Conservation (phyloP, 2,797 vertebrate species). For the Florisuga fusca region DNA sequence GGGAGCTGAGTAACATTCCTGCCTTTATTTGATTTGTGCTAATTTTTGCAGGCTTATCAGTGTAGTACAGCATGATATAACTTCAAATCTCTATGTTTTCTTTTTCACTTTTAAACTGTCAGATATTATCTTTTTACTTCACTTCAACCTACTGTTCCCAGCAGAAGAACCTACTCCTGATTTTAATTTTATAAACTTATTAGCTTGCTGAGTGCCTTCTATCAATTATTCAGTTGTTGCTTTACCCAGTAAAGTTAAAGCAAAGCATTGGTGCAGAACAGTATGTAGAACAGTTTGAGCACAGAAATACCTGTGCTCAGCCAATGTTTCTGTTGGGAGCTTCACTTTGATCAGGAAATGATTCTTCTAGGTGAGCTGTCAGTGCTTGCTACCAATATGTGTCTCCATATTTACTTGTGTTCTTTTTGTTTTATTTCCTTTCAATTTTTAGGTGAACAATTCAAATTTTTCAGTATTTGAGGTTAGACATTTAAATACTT, state of each 20-base stretch:
- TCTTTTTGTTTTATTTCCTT: background rate
- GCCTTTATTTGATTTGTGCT: background rate
- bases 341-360: background rate
- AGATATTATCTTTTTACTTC: conserved; percentile 27
- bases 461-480: background rate
- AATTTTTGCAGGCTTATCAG: conserved; percentile 52
- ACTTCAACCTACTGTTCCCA: background rate
- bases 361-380: background rate
- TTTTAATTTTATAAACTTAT: conserved; percentile 18
- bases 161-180: background rate
- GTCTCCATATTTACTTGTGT: background rate
- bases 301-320: background rate
- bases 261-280: fast-evolving
- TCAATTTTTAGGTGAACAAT: background rate
- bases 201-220: background rate
- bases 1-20: conserved; percentile 16
- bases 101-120: background rate
- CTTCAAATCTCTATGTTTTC: conserved; percentile 33
- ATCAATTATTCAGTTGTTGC: background rate
- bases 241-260: background rate
- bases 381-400: background rate
- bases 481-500: background rate
- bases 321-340: background rate
- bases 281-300: background rate
- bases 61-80: background rate